phyloP scores from a whole-genome alignment of 2,888 invertebrate species.

The Hydroisotoma schaefferi region DNA sequence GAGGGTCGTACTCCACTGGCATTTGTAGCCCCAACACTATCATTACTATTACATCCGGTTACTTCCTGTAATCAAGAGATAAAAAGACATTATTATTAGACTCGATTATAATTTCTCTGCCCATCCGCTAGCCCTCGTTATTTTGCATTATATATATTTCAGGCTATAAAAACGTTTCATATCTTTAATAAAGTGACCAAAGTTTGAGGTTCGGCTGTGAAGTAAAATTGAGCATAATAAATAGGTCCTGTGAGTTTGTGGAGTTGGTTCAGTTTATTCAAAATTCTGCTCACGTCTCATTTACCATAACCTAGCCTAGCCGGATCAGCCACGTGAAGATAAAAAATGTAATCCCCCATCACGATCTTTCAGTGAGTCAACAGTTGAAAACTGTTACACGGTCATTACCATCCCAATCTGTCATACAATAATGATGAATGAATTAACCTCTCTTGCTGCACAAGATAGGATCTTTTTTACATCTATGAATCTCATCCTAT shows the following conservation, averaged over 20 bases:
- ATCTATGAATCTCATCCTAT: too few species aligned
- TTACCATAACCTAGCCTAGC: background rate
- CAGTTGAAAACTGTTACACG: background rate
- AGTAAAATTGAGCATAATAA: too few species aligned
- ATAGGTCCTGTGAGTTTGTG: too few species aligned
- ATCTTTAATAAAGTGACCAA: too few species aligned
- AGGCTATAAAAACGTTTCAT: too few species aligned
- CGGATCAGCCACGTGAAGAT: background rate
- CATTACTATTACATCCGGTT: slow-evolving; percentile 75
- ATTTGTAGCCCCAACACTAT: slow-evolving; percentile 62
- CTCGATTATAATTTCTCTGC: background rate
- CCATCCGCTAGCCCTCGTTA: background rate
- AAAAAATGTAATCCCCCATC: background rate
- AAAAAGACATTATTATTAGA: slow-evolving; percentile 4
- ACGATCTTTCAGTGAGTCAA: slow-evolving; percentile 5
- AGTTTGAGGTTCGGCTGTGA: too few species aligned
- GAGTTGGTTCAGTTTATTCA: too few species aligned
- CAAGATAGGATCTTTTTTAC: too few species aligned
- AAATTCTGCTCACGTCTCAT: slow-evolving; percentile 1
- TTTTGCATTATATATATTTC: background rate
- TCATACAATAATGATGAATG: background rate
- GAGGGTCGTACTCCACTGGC: slow-evolving; percentile 76
- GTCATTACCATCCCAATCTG: background rate
- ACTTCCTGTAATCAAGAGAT: slow-evolving; percentile 65
- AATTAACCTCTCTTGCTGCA: background rate